Percentiles rank a stretch among this genome's conserved stretches.
These are phyloP conservation scores for Drosophila suboccidentalis DNA, from an alignment of 2,888 invertebrate species.

Conservation along the genomic window DNA sequence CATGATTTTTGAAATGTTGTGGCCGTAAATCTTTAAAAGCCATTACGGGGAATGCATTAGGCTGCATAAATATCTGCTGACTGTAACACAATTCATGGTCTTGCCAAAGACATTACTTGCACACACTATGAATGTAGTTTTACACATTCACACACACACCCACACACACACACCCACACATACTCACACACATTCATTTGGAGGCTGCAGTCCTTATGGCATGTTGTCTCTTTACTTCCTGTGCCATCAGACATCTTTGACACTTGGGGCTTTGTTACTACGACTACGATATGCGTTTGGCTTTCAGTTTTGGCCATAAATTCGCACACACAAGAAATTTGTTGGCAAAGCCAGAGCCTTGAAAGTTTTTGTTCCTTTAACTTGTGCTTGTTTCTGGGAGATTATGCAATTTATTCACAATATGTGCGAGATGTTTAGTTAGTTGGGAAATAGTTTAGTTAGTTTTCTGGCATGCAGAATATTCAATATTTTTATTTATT, in stretches of 20 bases:
- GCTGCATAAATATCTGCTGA: constrained; percentile 65
- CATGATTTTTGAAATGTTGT: background rate
- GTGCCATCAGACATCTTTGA: constrained; percentile 45
- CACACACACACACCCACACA: background rate
- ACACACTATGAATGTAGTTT: constrained; percentile 8
- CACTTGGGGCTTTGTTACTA: constrained; percentile 47
- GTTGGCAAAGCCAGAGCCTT: constrained; percentile 12
- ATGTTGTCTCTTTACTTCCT: constrained; percentile 30
- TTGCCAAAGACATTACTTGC: constrained; percentile 52
- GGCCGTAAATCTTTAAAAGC: constrained; percentile 40
- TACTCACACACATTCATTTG: constrained; percentile 2
- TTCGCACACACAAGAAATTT: constrained; percentile 30
- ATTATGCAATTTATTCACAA: constrained; percentile 9
- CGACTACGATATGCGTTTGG: constrained; percentile 34
- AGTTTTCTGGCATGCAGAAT: too few species aligned
- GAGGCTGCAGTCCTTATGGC: constrained; percentile 33
- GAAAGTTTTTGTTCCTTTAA: constrained; percentile 19
- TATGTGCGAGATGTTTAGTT: background rate
- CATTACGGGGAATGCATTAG: constrained; percentile 58
- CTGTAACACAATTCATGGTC: constrained; percentile 54
- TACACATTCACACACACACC: background rate
- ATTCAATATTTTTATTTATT: background rate
- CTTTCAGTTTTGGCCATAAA: constrained; percentile 38
- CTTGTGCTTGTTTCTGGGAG: constrained; percentile 4
- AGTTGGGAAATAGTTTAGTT: background rate